These are phyloP conservation scores for Marisa cornuarietis DNA, from an alignment of 1,140 invertebrate species.

Conservation along the genomic window DNA sequence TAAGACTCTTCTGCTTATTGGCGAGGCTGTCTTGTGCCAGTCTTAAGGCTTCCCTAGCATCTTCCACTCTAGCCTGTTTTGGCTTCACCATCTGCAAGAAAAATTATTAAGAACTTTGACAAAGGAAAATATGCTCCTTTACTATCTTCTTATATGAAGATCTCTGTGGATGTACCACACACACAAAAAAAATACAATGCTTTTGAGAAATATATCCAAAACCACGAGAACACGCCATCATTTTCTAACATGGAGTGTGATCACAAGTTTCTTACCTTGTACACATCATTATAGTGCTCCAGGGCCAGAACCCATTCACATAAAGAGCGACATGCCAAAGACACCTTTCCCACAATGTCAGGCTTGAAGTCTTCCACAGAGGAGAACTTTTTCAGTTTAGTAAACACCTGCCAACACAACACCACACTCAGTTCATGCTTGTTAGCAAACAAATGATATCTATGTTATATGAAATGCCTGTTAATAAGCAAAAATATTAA, in stretches of 20 bases:
- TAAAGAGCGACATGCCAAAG: slow-evolving; percentile 62
- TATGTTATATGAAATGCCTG: too few species aligned
- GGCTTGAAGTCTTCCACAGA: slow-evolving; percentile 62
- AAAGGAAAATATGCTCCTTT: background rate
- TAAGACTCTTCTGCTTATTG: slow-evolving; percentile 59
- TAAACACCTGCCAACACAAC: slow-evolving; percentile 52
- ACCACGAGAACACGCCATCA: too few species aligned
- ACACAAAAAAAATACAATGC: background rate
- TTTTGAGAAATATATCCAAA: background rate
- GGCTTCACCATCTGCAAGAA: slow-evolving; percentile 62
- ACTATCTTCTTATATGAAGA: too few species aligned
- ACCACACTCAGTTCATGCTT: background rate
- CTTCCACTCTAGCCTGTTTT: slow-evolving; percentile 62
- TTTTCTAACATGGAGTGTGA: background rate
- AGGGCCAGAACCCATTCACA: slow-evolving; percentile 66
- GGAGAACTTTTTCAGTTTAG: slow-evolving; percentile 61
- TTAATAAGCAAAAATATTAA: too few species aligned
- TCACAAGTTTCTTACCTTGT: slow-evolving; percentile 52
- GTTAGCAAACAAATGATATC: background rate
- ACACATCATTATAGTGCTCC: slow-evolving; percentile 65
- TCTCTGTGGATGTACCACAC: background rate
- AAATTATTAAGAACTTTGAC: background rate
- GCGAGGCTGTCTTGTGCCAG: slow-evolving; percentile 58
- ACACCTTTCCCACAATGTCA: slow-evolving; percentile 60
- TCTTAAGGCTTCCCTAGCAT: slow-evolving; percentile 61